Evolutionary conservation across 2,797 vertebrate species (phyloP), one percentile per base, ranked within the genome.

Genomic region (Picus viridis): DNA sequence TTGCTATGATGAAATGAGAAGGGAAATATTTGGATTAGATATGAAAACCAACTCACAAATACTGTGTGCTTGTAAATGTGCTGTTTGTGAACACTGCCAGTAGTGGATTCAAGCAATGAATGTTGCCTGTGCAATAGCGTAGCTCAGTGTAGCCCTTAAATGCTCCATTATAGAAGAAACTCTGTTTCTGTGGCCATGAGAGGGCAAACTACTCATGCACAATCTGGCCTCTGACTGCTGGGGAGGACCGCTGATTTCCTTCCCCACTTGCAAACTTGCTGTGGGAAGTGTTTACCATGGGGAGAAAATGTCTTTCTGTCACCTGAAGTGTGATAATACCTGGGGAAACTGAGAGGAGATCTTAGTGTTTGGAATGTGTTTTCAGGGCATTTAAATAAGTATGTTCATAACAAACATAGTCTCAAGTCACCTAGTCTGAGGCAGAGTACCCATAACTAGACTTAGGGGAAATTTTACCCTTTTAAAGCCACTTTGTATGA

Each of bases 11-110:
- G 2, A 83, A 86, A 59, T 41, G 54, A 86, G 26, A 76, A 41
- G 51, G 54, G 36, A 20, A 81, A 15, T 30, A 5, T 49, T 62
- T 51, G 14, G 20, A 51, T 49, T n/a, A 70, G 29, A 6, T 61
- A 8, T 11, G 47, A 69, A 83, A 73, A 36, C 27, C 27, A 24
- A 63, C 32, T 3, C 32, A 30, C 68, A 86, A 73, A 45, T 63
- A 65, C 5, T 65, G 23, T 1, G 6, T 22, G 11, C 0, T 0
- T 0, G 1, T 72, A 57, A 81, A 58, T 18, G 10, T 68, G 18
- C 4, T 79, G 8, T 6, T 2, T 49, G 18, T 62, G 41, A 82
- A 16, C 0, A 0, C 12, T 53, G 4, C 16, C 5, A 3, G n/a
- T 58, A 54, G 13, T 4, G 12, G 34, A 9, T 15, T 76, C 30